Percentiles rank a stretch among this genome's conserved stretches.
phyloP scores from a whole-genome alignment of 2,888 invertebrate species.

The Euzophera pinguis region DNA sequence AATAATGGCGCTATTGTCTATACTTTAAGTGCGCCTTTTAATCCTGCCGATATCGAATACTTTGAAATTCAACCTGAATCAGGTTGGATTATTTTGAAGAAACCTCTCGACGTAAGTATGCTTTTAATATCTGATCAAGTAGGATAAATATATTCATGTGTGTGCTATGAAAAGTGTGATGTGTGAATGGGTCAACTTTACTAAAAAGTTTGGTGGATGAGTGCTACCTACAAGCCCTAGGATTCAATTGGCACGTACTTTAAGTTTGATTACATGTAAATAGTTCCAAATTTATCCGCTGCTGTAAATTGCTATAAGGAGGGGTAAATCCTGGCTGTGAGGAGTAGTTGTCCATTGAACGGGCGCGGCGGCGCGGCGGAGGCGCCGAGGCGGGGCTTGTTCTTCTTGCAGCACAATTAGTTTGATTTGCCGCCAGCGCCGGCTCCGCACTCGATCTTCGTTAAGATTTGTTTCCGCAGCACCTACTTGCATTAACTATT shows the following conservation, averaged over 20 bases:
- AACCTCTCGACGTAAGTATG: slow-evolving; percentile 97
- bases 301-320: slow-evolving; percentile 75
- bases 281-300: slow-evolving; percentile 76
- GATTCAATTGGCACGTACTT: slow-evolving; percentile 78
- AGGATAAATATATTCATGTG: slow-evolving; percentile 31
- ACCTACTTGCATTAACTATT: slow-evolving; percentile 79
- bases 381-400: slow-evolving; percentile 74
- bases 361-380: slow-evolving; percentile 36
- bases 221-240: slow-evolving; percentile 78
- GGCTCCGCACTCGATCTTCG: slow-evolving; percentile 74
- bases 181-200: slow-evolving; percentile 75
- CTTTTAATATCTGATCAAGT: slow-evolving; percentile 25
- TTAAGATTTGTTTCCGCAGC: slow-evolving; percentile 79
- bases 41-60: slow-evolving; percentile 94
- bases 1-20: slow-evolving; percentile 97
- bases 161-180: slow-evolving; percentile 59
- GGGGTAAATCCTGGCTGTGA: slow-evolving; percentile 77
- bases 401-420: slow-evolving; percentile 86
- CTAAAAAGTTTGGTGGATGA: slow-evolving; percentile 77
- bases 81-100: slow-evolving; percentile 97
- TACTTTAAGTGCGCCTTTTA: slow-evolving; percentile 92
- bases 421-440: slow-evolving; percentile 83
- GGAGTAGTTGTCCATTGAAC: slow-evolving; percentile 77
- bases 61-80: slow-evolving; percentile 98
- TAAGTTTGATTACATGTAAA: slow-evolving; percentile 74